Conservation (phyloP, 1,140 invertebrate genomes). For the Aphelenchoides besseyi region DNA sequence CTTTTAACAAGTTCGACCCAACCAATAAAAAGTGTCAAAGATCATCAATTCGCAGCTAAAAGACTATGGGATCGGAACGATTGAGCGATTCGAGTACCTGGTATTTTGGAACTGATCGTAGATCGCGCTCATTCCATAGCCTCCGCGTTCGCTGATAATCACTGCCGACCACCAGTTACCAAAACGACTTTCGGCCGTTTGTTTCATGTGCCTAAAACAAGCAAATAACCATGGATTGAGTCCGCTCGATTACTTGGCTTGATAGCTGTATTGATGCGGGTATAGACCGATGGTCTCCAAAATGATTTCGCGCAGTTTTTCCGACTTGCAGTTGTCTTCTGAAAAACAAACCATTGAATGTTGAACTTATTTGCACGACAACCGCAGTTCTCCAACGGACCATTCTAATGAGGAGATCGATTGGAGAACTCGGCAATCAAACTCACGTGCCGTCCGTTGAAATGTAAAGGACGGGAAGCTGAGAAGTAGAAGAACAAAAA, state of each 20-base stretch:
- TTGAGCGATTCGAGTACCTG: constrained; percentile 41
- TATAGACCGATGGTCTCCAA: constrained; percentile 60
- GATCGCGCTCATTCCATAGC: constrained; percentile 60
- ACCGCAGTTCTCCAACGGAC: too few species aligned
- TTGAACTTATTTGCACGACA: background rate
- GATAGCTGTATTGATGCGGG: constrained; percentile 62
- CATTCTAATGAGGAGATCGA: too few species aligned
- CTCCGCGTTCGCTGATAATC: constrained; percentile 60
- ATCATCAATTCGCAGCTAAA: constrained; percentile 59
- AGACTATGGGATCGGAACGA: constrained; percentile 17
- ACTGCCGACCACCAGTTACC: constrained; percentile 63
- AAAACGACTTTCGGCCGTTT: constrained; percentile 58
- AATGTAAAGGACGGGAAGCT: constrained; percentile 10
- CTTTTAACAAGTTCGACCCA: constrained; percentile 58
- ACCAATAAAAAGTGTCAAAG: constrained; percentile 62
- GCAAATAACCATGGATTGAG: constrained; percentile 4
- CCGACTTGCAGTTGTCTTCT: constrained; percentile 62
- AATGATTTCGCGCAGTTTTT: constrained; percentile 59
- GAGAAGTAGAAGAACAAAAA: constrained; percentile 16
- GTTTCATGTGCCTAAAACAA: constrained; percentile 58
- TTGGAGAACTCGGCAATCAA: too few species aligned
- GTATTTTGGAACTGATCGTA: constrained; percentile 61
- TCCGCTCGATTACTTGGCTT: constrained; percentile 49
- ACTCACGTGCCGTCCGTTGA: constrained; percentile 28
- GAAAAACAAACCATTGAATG: constrained; percentile 29